phyloP scores from a whole-genome alignment of 1,140 invertebrate genomes.

The Thrips palmi region DNA sequence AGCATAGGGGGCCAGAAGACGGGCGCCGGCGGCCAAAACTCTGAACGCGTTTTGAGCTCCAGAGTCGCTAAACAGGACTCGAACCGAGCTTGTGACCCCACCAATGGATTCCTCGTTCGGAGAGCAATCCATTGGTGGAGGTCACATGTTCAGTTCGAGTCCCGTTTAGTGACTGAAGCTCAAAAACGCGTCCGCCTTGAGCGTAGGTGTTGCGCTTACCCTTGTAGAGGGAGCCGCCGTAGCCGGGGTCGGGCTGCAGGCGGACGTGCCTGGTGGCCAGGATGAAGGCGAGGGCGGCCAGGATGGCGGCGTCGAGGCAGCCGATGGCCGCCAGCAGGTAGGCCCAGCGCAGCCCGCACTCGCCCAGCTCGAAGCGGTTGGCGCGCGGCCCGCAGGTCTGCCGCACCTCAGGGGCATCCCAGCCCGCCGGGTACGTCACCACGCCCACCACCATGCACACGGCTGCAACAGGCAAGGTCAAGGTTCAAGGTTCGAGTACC shows the following conservation, averaged over 20 bases:
- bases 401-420: conserved; percentile 64
- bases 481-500: conserved; percentile 11
- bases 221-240: conserved; percentile 35
- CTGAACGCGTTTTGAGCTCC: too few relatives aligned
- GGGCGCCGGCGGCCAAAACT: too few relatives aligned
- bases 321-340: conserved; percentile 84
- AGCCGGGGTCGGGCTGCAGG: conserved; percentile 62
- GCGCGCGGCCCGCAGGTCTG: conserved; percentile 72
- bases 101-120: too few relatives aligned
- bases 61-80: too few relatives aligned
- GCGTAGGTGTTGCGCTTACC: conserved; percentile 23
- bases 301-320: conserved; percentile 73
- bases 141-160: too few relatives aligned
- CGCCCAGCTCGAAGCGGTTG: conserved; percentile 50
- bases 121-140: too few relatives aligned
- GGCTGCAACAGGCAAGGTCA: conserved; percentile 35
- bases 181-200: too few relatives aligned
- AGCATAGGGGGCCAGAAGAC: too few relatives aligned
- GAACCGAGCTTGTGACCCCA: too few relatives aligned
- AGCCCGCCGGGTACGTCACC: conserved; percentile 80
- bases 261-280: conserved; percentile 74
- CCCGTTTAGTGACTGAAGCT: too few relatives aligned
- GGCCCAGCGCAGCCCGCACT: conserved; percentile 86
- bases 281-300: conserved; percentile 84
- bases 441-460: conserved; percentile 66